These are phyloP conservation scores for Uria lomvia DNA, from an alignment of 2,113 vertebrate genomes.

Conservation along the genomic window DNA sequence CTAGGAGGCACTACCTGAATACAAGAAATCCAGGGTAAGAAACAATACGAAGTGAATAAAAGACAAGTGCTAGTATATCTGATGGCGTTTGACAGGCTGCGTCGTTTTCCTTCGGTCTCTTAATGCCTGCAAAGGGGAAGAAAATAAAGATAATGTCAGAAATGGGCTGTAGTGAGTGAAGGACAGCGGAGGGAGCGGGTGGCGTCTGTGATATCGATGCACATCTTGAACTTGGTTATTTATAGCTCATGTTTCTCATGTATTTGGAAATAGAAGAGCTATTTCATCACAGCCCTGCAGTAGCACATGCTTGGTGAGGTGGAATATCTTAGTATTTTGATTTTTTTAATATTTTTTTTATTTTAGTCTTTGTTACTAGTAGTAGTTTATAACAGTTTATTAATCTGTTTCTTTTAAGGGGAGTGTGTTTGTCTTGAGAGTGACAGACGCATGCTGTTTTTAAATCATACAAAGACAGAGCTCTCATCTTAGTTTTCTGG, in stretches of 20 bases:
- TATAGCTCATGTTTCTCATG: neutral
- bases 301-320: neutral
- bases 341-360: neutral
- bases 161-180: neutral
- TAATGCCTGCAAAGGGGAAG: neutral
- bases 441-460: neutral
- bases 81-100: neutral
- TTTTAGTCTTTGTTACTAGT: neutral
- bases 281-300: neutral
- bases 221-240: slow-evolving; percentile 6
- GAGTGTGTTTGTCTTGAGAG: neutral
- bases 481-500: neutral
- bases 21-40: neutral
- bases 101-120: neutral
- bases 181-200: fast-evolving
- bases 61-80: neutral
- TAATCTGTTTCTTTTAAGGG: neutral
- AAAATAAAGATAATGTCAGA: neutral
- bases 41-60: fast-evolving
- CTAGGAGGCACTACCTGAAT: neutral
- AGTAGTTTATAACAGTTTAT: neutral
- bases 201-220: neutral
- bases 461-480: neutral
- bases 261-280: slow-evolving; percentile 1
- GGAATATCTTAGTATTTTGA: neutral